Base-by-base conservation (phyloP, 1,140 invertebrate genomes). In the Zaprionus lachaisei region DNA sequence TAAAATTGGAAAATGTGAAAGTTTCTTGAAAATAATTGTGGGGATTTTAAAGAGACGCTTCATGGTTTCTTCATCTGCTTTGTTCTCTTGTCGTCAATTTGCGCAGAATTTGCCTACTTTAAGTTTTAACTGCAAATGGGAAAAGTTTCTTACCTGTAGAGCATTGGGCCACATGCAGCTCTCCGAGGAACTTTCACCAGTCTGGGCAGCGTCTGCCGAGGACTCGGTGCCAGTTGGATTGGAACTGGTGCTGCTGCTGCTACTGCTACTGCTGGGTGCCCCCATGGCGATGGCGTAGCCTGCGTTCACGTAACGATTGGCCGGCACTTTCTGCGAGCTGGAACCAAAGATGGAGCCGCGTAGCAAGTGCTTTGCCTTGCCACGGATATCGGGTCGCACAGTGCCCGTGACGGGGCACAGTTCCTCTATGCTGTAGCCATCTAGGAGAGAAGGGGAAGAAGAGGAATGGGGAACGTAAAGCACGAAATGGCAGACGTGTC, bases 111-210 rank as follows among this genome's bases (percentile, higher is more conserved):
- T 22, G 22, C 2, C n/a, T 47, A 3, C n/a, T 47, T 61, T 5
- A 56, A 56, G 24, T 28, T 56, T 28, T 31, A 2, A 12, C 26
- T 24, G 26, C 26, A 56, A 56, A 51, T 51, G 20, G 20, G 20
- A 51, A 22, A 51, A 51, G 47, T 51, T 51, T 51, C 73, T 74
- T 55, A 92, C 92, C 92, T 92, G 92, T 24, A 92, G 72, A 15
- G 92, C 92, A 80, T 92, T 92, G 49, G 92, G 92, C 92, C 92
- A 92, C 90, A 92, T 92, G 63, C 92, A 92, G 61, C 78, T 92
- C 60, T 92, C 91, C 0, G 80, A 57, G 22, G 72, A 64, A n/a
- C 75, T 76, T 17, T 91, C 80, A 26, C 62, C 68, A 37, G 71
- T 76, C 24, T 64, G 67, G 20, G 68, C 65, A 55, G 73, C 67